Evolutionary conservation across 2,888 invertebrate genomes (phyloP), one percentile per base, ranked within the genome.

Genomic region (Cyaniris semiargus): DNA sequence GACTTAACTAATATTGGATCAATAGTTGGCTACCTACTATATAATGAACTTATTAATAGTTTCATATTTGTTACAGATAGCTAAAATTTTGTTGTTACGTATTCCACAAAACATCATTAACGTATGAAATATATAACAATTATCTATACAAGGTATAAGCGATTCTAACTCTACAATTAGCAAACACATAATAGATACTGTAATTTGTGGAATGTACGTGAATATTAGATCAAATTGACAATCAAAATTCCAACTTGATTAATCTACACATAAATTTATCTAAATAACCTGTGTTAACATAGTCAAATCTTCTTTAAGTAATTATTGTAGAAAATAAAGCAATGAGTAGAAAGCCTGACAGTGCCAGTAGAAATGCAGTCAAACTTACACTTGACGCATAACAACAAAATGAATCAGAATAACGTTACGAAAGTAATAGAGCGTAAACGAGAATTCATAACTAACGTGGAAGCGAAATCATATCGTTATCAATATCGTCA

Each of bases 381-480:
- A 44, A 44, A 44, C 72, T 21, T 27, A 74, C 21, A 53, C 48
- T 13, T 53, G 53, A 53, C 48, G 74, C 27, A 31, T 53, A 18
- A 74, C 60, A 66, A 66, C 23, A 76, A 58, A 60, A 60, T 76
- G n/a, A 75, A 13, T 58, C 58, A 27, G 23, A 60, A 60, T 44
- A 38, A 66, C 60, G 38, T 60, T 66, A 76, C 78, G 80, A 82
- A 79, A 81, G 82, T 85, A 85, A 84, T 78, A 82, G 84, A 82
- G 83, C 84, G 82, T 82, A 83, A 83, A 84, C 81, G 82, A 83
- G 82, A 88, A 86, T 88, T 85, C 31, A 85, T 86, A 86, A 88
- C 86, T 84, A 83, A 82, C 82, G 76, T 79, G 80, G 79, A 79
- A 77, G 34, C 56, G 56, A 77, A 72, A 74, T 76, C 18, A 80